A percentile compares a stretch with the other conserved stretches of the same genome.
Evolutionary conservation across 2,888 invertebrate genomes (phyloP).

Genomic region (Xylota segnis): DNA sequence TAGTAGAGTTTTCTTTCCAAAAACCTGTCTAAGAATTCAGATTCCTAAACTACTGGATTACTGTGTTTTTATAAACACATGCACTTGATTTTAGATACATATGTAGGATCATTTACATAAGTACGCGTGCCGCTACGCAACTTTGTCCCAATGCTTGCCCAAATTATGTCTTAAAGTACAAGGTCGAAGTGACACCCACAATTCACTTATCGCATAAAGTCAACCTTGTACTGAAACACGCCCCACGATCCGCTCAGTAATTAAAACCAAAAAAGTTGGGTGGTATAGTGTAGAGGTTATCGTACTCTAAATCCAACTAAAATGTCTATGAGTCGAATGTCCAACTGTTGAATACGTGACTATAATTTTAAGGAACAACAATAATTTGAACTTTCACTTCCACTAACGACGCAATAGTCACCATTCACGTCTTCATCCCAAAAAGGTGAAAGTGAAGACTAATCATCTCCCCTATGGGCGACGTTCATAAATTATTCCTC

Average conservation of each 20-base stretch:
- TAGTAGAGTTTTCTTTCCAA: no score
- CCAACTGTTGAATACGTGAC: not conserved
- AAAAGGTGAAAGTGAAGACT: not conserved
- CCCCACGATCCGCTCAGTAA: not conserved
- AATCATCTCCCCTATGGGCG: not conserved
- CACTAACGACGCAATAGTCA: not conserved
- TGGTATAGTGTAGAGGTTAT: constrained; percentile 25
- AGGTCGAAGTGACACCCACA: not conserved
- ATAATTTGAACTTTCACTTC: constrained; percentile 13
- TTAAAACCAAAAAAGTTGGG: not conserved
- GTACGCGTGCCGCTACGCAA: not conserved
- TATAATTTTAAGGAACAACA: not conserved
- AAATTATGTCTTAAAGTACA: not conserved
- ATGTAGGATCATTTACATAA: no score
- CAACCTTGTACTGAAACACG: constrained; percentile 3
- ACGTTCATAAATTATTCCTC: not conserved
- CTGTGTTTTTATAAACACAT: no score
- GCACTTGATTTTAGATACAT: no score
- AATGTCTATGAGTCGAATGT: constrained; percentile 13
- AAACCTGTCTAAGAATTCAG: no score
- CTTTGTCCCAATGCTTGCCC: not conserved
- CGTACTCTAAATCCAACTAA: constrained; percentile 6
- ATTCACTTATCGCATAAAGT: not conserved
- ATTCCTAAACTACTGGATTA: no score
- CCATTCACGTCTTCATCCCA: not conserved